Base-by-base conservation (phyloP, 64 coral and sea anemone species). In the Orbicella faveolata region DNA sequence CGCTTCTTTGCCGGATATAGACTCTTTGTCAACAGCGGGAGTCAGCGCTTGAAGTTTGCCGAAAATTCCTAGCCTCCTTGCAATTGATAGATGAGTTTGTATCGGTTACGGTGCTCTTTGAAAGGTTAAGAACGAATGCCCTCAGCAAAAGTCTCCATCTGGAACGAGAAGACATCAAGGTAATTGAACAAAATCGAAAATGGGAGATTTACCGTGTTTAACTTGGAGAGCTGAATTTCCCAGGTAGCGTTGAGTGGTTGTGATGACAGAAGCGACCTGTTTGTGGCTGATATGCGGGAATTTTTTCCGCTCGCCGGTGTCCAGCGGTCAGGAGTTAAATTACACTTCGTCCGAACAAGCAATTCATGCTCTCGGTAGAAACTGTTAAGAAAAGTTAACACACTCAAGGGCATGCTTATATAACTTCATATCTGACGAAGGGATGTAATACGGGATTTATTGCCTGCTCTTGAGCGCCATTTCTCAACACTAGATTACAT, bases 21-120 rank as follows among this genome's bases (percentile, higher is more conserved):
- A 85, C 65, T 85, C 82, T 85, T 72, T 85, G 82, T 85, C 82
- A 69, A 70, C 82, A 72, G 82, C 82, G 82, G 65, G 63, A 44
- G 37, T 30, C 37, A 14, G 12, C 37, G 36, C 82, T 85, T 85
- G 82, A 85, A 85, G 65, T 85, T 85, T 85, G 39, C 82, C 82
- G 82, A 85, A 85, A 70, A 72, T 85, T 72, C 37, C 39, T 9
- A 85, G 39, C 61, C 61, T 73, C n/a, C 44, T 39, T 70, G 1
- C 20, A n/a, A 39, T 39, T 85, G 82, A 85, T 85, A 69, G 82
- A 85, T 13, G 25, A 70, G 36, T 85, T n/a, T 85, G 39, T 72
- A 83, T 83, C 80, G 61, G 33, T 83, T 83, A 83, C 80, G 14
- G 12, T 61, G 15, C 78, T 36, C 79, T 64, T 64, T 64, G 30